These are phyloP conservation scores for Paratrypauchen microcephalus DNA, from an alignment of 2,797 vertebrate genomes.

Conservation along the genomic window DNA sequence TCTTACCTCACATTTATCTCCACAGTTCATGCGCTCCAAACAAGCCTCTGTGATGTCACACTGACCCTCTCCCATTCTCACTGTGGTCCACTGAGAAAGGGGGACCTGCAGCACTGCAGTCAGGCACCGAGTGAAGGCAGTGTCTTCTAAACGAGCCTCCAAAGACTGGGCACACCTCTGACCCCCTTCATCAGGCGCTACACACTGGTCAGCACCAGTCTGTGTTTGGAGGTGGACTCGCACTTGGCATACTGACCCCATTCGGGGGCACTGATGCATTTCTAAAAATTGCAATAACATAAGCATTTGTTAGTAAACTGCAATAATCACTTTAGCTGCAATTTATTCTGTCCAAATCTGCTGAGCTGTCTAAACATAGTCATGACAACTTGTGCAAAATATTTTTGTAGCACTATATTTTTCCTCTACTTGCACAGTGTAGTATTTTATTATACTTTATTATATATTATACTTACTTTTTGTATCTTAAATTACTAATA, in stretches of 20 bases:
- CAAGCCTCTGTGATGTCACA: slow-evolving; percentile 82
- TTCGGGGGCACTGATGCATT: slow-evolving; percentile 69
- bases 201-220: slow-evolving; percentile 3
- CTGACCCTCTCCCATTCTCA: slow-evolving; percentile 82
- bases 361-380: no score
- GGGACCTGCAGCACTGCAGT: slow-evolving; percentile 74
- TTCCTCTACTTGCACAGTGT: no score
- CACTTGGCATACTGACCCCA: slow-evolving; percentile 81
- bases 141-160: slow-evolving; percentile 16
- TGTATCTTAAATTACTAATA: no score
- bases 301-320: no score
- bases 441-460: no score
- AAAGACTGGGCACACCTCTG: background rate
- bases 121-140: slow-evolving; percentile 44
- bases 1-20: slow-evolving; percentile 81
- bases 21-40: slow-evolving; percentile 83
- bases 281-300: slow-evolving; percentile 23
- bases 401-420: no score
- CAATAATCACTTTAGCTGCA: no score
- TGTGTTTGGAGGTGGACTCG: slow-evolving; percentile 55
- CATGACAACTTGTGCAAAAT: no score
- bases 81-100: slow-evolving; percentile 69
- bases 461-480: no score
- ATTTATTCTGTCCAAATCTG: no score
- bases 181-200: slow-evolving; percentile 7